Evolutionary conservation across 2,888 invertebrate genomes (phyloP).

Genomic region (Lasioglossum leucozonium): DNA sequence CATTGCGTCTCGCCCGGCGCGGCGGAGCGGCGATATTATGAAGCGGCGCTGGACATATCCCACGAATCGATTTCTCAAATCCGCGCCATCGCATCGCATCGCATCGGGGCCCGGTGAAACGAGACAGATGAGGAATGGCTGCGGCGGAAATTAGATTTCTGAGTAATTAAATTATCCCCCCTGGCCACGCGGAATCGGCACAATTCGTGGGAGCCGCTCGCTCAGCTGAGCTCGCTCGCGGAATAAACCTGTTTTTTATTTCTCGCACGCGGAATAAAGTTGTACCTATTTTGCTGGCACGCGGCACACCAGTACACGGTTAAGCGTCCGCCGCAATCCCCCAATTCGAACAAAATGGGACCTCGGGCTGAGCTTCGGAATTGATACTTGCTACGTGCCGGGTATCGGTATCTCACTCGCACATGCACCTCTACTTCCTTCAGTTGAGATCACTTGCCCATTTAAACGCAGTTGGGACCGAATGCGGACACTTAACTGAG

Average conservation of each 20-base stretch:
- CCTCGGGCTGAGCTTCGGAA: not conserved
- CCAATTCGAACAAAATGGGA: not conserved
- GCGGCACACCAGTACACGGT: not conserved
- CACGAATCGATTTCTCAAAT: slow-evolving; percentile 57
- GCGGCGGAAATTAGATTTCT: slow-evolving; percentile 32
- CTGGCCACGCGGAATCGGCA: not conserved
- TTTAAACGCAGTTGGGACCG: too few relatives aligned
- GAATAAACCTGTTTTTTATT: not conserved
- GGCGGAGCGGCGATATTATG: slow-evolving; percentile 29
- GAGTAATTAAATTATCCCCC: slow-evolving; percentile 36
- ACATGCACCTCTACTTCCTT: not conserved
- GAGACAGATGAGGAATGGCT: not conserved
- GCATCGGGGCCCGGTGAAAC: not conserved
- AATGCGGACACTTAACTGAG: too few relatives aligned
- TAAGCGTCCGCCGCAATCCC: not conserved
- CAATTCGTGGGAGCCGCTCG: not conserved
- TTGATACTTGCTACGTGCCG: too few relatives aligned
- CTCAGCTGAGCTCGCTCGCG: not conserved
- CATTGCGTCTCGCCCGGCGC: slow-evolving; percentile 40
- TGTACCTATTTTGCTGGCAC: not conserved
- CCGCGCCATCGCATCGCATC: slow-evolving; percentile 7
- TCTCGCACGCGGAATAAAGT: not conserved
- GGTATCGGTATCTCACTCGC: not conserved
- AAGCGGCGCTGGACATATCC: slow-evolving; percentile 36
- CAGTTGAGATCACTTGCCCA: not conserved